phyloP scores from a whole-genome alignment of 2,113 vertebrate species.

The Oreocharis arfaki region DNA sequence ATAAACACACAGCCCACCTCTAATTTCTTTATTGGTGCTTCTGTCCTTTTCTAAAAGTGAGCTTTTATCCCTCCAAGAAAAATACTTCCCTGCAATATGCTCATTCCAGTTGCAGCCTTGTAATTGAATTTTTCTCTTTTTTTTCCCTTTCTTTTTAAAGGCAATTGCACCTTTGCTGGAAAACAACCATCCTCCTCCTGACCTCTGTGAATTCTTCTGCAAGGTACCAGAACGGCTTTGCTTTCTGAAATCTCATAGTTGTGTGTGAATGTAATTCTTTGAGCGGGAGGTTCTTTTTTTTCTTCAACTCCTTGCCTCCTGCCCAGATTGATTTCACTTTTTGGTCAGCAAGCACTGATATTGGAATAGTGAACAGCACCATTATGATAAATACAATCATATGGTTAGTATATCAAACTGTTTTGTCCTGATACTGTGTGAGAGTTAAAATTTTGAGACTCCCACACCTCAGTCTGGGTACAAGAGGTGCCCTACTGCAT shows the following conservation, averaged over 20 bases:
- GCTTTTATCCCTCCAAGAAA: background rate
- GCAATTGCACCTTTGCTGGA: slow-evolving; percentile 97
- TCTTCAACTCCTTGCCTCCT: background rate
- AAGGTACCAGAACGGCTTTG: slow-evolving; percentile 79
- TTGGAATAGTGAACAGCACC: background rate
- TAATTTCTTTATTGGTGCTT: background rate
- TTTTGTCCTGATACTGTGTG: background rate
- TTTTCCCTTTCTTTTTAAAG: slow-evolving; percentile 64
- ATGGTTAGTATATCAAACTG: background rate
- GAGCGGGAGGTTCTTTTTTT: background rate
- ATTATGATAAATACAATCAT: background rate
- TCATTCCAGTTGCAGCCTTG: background rate
- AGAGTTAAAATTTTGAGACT: background rate
- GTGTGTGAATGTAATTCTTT: background rate
- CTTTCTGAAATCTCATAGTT: background rate
- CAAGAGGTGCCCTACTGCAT: background rate
- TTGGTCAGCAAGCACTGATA: background rate
- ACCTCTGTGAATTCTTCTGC: slow-evolving; percentile 99
- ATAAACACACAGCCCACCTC: background rate
- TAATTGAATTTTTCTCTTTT: background rate
- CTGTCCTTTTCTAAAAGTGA: background rate
- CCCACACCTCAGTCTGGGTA: background rate
- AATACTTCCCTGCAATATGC: background rate
- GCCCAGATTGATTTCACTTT: background rate
- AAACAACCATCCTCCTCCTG: slow-evolving; percentile 97